Evolutionary conservation across 2,888 invertebrate genomes (phyloP).

Genomic region (Trissolcus brochymenae): DNA sequence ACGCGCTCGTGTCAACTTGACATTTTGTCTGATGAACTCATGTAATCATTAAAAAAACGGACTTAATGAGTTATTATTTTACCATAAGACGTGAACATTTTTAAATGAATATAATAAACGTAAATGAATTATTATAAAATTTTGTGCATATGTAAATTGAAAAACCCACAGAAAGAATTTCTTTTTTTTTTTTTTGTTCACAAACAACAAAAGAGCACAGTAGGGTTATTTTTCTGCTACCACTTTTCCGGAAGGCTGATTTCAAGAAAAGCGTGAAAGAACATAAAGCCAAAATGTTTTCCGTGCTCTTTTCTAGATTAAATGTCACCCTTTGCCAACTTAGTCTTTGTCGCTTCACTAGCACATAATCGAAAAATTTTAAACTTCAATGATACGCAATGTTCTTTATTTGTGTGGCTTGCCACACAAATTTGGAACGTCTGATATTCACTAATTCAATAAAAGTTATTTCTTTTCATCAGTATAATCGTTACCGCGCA

Average conservation of each 20-base stretch:
- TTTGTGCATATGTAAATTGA: background rate
- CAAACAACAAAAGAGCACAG: slow-evolving; percentile 4
- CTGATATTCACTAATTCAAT: too few relatives aligned
- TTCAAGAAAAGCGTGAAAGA: slow-evolving; percentile 65
- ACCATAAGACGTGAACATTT: too few relatives aligned
- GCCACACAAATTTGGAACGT: too few relatives aligned
- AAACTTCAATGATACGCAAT: slow-evolving; percentile 8
- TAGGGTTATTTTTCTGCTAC: slow-evolving; percentile 20
- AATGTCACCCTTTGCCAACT: slow-evolving; percentile 63
- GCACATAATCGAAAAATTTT: slow-evolving; percentile 15
- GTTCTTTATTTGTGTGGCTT: too few relatives aligned
- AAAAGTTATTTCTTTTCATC: too few relatives aligned
- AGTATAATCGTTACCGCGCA: too few relatives aligned
- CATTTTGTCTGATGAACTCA: slow-evolving; percentile 22
- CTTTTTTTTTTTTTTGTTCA: background rate
- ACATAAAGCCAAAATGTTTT: slow-evolving; percentile 69
- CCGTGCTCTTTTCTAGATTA: slow-evolving; percentile 71
- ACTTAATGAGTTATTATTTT: background rate
- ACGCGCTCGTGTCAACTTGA: slow-evolving; percentile 24
- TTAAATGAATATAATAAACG: background rate
- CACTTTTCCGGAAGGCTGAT: slow-evolving; percentile 27
- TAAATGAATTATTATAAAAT: background rate
- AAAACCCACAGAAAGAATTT: background rate
- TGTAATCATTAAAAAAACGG: slow-evolving; percentile 25
- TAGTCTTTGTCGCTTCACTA: slow-evolving; percentile 24